Evolutionary conservation across 2,113 vertebrate species (phyloP).

Genomic region (Hylia prasina): DNA sequence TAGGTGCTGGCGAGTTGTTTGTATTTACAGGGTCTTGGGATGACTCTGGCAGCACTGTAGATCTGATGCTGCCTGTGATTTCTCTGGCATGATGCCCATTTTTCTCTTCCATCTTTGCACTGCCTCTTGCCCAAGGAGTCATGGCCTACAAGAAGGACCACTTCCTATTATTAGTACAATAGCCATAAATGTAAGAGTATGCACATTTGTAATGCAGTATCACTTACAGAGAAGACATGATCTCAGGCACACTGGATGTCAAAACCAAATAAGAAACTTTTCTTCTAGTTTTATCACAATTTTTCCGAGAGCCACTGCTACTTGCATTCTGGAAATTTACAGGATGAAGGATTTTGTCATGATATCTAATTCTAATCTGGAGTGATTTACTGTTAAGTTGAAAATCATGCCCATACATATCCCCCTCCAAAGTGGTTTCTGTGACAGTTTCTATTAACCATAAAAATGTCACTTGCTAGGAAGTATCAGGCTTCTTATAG

Average conservation of each 20-base stretch:
- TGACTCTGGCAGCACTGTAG: not conserved
- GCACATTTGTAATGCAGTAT: not conserved
- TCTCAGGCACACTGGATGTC: not conserved
- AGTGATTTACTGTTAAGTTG: constrained; percentile 56
- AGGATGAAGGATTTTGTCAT: constrained; percentile 39
- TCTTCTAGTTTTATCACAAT: constrained; percentile 10
- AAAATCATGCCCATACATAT: constrained; percentile 54
- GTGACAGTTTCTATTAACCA: constrained; percentile 61
- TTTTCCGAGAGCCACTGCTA: not conserved
- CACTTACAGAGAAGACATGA: not conserved
- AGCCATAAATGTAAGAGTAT: not conserved
- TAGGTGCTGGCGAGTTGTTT: not conserved
- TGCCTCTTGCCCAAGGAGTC: not conserved
- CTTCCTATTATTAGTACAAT: not conserved
- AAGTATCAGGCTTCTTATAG: constrained; percentile 59
- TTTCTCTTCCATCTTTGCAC: not conserved
- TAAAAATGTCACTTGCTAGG: constrained; percentile 65
- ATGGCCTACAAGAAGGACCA: not conserved
- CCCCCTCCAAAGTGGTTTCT: constrained; percentile 46
- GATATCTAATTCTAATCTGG: constrained; percentile 58
- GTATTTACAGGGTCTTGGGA: not conserved
- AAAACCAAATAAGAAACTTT: constrained; percentile 36
- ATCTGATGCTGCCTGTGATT: not conserved
- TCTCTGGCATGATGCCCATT: not conserved
- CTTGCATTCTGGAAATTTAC: constrained; percentile 35